Conservation (phyloP, 2,888 invertebrate genomes). For the Sphecodes monilicornis region DNA sequence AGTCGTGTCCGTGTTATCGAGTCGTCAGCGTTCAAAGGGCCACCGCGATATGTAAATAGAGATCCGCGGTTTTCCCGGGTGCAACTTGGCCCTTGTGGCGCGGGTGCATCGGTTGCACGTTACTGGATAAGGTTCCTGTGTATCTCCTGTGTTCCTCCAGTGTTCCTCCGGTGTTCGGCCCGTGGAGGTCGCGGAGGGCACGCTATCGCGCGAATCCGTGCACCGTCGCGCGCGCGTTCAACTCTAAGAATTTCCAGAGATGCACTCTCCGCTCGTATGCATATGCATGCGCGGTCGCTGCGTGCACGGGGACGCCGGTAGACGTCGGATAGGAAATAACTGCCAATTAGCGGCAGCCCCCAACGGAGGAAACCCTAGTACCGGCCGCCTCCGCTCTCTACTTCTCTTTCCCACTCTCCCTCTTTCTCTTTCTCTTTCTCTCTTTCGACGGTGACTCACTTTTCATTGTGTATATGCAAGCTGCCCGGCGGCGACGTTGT, state of each 20-base stretch:
- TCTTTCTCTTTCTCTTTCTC: too few species aligned
- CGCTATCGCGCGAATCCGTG: slow-evolving; percentile 71
- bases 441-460: slow-evolving; percentile 59
- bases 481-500: background rate
- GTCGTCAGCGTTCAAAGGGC: slow-evolving; percentile 27
- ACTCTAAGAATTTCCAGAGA: slow-evolving; percentile 69
- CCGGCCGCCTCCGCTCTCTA: slow-evolving; percentile 22
- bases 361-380: slow-evolving; percentile 55
- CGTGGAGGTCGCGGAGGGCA: slow-evolving; percentile 60
- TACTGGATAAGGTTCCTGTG: slow-evolving; percentile 1
- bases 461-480: slow-evolving; percentile 39
- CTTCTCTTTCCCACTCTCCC: too few species aligned
- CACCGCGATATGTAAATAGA: slow-evolving; percentile 57
- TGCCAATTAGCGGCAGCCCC: slow-evolving; percentile 73
- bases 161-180: background rate
- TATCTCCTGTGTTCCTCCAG: background rate
- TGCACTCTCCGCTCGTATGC: slow-evolving; percentile 58
- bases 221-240: slow-evolving; percentile 40
- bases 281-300: slow-evolving; percentile 66
- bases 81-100: slow-evolving; percentile 19
- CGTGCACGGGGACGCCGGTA: slow-evolving; percentile 64
- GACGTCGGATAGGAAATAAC: slow-evolving; percentile 76
- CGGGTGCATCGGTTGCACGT: slow-evolving; percentile 33
- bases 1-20: slow-evolving; percentile 30
- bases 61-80: slow-evolving; percentile 21